Conservation (phyloP, 2,797 vertebrate species). For the Lepilemur ruficaudatus region DNA sequence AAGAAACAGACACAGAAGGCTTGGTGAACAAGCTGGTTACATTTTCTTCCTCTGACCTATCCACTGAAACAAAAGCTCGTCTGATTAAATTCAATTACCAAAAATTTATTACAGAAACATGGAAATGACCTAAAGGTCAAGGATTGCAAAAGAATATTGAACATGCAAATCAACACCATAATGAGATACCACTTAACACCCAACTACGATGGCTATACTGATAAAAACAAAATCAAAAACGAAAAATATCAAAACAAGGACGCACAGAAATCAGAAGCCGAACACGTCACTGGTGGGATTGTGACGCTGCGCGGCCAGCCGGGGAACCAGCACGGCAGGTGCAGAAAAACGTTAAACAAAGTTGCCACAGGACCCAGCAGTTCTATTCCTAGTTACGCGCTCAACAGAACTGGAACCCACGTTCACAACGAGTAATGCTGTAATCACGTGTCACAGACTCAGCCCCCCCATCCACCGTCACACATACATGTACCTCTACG, state of each 20-base stretch:
- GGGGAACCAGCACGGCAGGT: neutral
- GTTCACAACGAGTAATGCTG: neutral
- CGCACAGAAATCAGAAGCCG: neutral
- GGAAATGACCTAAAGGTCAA: neutral
- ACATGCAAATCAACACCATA: conserved; percentile 27
- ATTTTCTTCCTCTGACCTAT: neutral
- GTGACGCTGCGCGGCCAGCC: neutral
- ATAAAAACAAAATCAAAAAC: neutral
- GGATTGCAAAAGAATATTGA: conserved; percentile 11
- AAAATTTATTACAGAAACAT: conserved; percentile 31
- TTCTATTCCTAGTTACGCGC: neutral
- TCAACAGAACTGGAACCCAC: neutral
- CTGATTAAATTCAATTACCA: neutral
- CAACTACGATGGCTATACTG: neutral
- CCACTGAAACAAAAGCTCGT: neutral
- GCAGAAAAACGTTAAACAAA: neutral
- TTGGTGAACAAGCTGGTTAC: neutral
- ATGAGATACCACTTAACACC: neutral
- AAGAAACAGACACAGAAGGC: neutral
- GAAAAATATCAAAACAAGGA: neutral
- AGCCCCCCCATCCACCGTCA: neutral
- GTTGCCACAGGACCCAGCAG: neutral
- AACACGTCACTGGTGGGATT: neutral
- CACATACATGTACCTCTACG: neutral
- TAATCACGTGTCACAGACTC: neutral